Evolutionary conservation across 1,140 invertebrate genomes (phyloP).

Genomic region (Orchestia grillus): DNA sequence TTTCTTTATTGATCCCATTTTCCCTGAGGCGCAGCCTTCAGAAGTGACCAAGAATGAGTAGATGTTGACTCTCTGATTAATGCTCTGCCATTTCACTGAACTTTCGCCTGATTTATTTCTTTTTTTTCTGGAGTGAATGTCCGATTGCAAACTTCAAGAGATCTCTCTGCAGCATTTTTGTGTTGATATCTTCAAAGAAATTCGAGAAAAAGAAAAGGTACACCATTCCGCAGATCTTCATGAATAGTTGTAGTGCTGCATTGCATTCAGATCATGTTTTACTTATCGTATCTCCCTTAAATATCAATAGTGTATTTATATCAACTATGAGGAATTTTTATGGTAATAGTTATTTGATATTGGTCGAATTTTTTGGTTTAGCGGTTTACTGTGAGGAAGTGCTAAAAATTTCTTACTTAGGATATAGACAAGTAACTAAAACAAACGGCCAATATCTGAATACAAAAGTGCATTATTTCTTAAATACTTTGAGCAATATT

Average conservation of each 20-base stretch:
- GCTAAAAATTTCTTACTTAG: not conserved
- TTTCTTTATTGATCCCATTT: conserved; percentile 34
- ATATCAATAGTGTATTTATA: not conserved
- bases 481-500: not conserved
- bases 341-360: not conserved
- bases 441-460: not conserved
- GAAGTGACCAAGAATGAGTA: conserved; percentile 44
- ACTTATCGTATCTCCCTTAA: not conserved
- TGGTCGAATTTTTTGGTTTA: not conserved
- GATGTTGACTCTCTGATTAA: not conserved
- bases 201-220: not conserved
- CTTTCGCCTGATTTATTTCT: not conserved
- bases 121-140: not conserved
- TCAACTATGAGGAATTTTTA: not conserved
- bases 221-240: not conserved
- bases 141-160: not conserved
- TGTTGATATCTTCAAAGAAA: not conserved
- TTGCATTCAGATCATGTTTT: not conserved
- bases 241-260: not conserved
- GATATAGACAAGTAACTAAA: not conserved
- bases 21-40: conserved; percentile 18
- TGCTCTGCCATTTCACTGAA: not conserved
- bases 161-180: not conserved
- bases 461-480: not conserved
- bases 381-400: not conserved